Conservation (phyloP, 2,113 vertebrate species). For the Ptyas mucosa region DNA sequence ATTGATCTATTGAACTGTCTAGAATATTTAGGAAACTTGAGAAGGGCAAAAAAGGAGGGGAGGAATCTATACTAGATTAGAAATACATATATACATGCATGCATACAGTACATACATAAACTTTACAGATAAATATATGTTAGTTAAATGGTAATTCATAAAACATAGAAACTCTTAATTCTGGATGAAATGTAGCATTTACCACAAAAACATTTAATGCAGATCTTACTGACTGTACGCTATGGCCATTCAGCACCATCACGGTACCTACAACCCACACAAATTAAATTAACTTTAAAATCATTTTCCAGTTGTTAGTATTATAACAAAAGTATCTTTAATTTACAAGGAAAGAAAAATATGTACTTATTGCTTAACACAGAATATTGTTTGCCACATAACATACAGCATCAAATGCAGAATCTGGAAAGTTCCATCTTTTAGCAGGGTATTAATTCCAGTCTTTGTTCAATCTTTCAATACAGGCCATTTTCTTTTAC, state of each 20-base stretch:
- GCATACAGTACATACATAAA: not conserved
- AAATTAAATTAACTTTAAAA: not conserved
- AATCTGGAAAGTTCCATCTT: not conserved
- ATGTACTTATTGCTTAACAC: not conserved
- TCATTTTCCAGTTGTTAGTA: not conserved
- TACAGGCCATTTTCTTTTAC: conserved; percentile 14
- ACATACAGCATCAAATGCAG: not conserved
- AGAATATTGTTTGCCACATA: not conserved
- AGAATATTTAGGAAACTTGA: not conserved
- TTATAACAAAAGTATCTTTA: not conserved
- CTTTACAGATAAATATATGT: not conserved
- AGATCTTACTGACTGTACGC: not conserved
- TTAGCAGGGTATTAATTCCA: not conserved
- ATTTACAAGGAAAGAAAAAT: not conserved
- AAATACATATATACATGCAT: not conserved
- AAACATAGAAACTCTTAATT: not conserved
- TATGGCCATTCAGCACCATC: not conserved
- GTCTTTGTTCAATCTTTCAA: not conserved
- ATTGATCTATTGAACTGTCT: not conserved
- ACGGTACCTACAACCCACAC: not conserved
- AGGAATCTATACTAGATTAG: not conserved
- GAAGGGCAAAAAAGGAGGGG: not conserved
- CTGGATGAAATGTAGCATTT: not conserved
- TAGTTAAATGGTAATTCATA: not conserved
- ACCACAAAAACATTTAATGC: not conserved